phyloP scores from a whole-genome alignment of 2,888 invertebrate species.

The Phragmatobia fuliginosa region DNA sequence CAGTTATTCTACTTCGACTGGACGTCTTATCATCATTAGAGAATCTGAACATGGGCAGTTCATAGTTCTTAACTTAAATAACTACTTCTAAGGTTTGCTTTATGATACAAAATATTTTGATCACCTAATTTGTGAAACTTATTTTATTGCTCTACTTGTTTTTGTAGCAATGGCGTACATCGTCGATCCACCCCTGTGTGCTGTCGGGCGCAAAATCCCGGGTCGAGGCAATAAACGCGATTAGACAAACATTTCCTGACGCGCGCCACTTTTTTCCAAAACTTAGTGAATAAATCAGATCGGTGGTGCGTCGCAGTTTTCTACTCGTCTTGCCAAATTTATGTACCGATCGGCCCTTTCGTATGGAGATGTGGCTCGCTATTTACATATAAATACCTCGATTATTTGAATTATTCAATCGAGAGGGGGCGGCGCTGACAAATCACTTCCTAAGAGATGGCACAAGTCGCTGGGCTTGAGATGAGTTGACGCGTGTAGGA shows the following conservation, averaged over 20 bases:
- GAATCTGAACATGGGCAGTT: background rate
- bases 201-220: conserved; percentile 75
- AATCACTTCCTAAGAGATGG: conserved; percentile 86
- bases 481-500: conserved; percentile 75
- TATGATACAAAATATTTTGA: conserved; percentile 11
- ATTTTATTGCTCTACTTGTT: conserved; percentile 38
- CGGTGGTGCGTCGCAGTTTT: conserved; percentile 85
- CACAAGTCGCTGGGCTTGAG: conserved; percentile 79
- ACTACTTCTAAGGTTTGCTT: background rate
- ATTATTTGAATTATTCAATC: conserved; percentile 87
- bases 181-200: conserved; percentile 67
- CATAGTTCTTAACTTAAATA: background rate
- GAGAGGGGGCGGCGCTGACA: conserved; percentile 87
- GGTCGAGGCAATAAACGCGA: conserved; percentile 81
- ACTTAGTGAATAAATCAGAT: conserved; percentile 85
- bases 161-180: conserved; percentile 37
- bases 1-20: background rate
- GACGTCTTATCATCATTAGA: background rate
- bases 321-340: conserved; percentile 86
- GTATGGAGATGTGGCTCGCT: conserved; percentile 86
- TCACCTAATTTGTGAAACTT: conserved; percentile 15
- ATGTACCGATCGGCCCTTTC: conserved; percentile 87
- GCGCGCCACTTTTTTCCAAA: conserved; percentile 83
- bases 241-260: conserved; percentile 86
- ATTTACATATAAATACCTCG: conserved; percentile 87